Percentiles rank a stretch among this genome's conserved stretches.
These are phyloP conservation scores for Ectropis grisescens DNA, from an alignment of 1,140 invertebrate species.

Conservation along the genomic window DNA sequence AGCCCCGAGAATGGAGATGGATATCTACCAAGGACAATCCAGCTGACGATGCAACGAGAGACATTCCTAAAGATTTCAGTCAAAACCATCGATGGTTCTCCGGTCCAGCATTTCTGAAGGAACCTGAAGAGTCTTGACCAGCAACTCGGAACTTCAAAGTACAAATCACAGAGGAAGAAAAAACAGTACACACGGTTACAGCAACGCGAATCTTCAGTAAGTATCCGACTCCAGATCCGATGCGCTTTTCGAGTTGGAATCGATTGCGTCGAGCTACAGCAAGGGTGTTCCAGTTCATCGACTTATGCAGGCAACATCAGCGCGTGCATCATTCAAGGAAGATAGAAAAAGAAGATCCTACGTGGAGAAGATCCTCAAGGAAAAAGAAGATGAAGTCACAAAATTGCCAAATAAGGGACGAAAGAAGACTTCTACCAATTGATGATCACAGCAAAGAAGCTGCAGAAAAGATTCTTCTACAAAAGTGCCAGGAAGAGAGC, in stretches of 20 bases:
- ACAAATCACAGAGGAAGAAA: no score
- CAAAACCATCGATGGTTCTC: background rate
- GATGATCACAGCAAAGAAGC: background rate
- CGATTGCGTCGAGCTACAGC: background rate
- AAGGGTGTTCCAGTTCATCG: background rate
- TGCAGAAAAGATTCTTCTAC: background rate
- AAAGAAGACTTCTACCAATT: background rate
- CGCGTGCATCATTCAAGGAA: no score
- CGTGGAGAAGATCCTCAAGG: background rate
- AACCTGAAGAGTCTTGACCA: background rate
- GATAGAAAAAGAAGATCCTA: background rate
- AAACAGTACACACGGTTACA: background rate
- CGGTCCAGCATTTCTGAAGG: background rate
- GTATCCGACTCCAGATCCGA: background rate
- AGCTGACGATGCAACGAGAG: slow-evolving; percentile 22
- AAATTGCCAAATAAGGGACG: background rate
- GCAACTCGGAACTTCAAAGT: background rate
- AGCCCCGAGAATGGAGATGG: slow-evolving; percentile 22
- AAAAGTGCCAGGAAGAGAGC: background rate
- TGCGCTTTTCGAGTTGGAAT: background rate
- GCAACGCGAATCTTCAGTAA: background rate
- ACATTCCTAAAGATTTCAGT: background rate
- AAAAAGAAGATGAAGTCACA: background rate
- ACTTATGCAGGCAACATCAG: background rate
- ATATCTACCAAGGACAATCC: slow-evolving; percentile 19